Evolutionary conservation across 1,140 invertebrate species (phyloP).

Genomic region (Cardiocondyla obscurior): DNA sequence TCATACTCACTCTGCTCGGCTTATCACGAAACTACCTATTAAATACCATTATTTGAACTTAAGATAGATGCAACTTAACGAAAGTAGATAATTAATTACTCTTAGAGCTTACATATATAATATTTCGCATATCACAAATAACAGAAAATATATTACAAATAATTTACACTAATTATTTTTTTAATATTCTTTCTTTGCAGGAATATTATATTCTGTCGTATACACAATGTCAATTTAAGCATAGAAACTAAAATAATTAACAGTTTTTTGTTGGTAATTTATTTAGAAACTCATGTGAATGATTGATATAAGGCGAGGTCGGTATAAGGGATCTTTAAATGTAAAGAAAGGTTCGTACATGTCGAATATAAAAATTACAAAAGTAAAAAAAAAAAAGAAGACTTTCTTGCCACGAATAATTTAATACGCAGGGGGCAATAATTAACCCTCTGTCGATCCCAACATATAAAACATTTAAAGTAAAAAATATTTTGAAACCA

Average conservation of each 20-base stretch:
- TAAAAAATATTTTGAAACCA: background rate
- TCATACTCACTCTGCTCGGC: conserved; percentile 6
- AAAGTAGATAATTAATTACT: conserved; percentile 20
- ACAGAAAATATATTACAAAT: background rate
- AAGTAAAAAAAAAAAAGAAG: background rate
- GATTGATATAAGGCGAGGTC: background rate
- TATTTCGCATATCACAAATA: background rate
- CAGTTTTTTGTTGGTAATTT: background rate
- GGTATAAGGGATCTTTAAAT: no score
- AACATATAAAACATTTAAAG: background rate
- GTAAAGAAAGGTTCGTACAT: background rate
- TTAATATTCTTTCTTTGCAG: background rate
- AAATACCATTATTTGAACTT: conserved; percentile 1
- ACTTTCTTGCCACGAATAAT: background rate
- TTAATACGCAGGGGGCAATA: background rate
- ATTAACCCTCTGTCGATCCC: background rate
- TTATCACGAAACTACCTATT: conserved; percentile 36
- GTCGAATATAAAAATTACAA: background rate
- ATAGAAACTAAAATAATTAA: background rate
- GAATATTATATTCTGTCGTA: background rate
- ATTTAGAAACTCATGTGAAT: background rate
- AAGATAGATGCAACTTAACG: background rate
- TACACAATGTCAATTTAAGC: background rate
- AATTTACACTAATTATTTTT: background rate
- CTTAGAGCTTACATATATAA: background rate